Conservation (phyloP, 2,113 vertebrate genomes). For the Cheilinus undulatus region DNA sequence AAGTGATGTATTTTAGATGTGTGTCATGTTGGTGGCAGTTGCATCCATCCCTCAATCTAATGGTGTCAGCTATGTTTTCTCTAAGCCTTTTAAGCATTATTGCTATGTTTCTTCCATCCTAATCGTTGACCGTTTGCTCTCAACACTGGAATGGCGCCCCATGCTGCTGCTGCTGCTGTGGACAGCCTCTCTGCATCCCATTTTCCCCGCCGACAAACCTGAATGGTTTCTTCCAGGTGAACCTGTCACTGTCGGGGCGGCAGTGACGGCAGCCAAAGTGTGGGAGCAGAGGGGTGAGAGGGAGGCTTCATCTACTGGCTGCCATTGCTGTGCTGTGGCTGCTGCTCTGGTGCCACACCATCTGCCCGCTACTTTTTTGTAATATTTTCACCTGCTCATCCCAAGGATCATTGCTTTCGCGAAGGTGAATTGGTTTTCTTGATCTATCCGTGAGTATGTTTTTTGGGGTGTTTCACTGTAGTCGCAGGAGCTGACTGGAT, state of each 20-base stretch:
- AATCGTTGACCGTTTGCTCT: slow-evolving; percentile 17
- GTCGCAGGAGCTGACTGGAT: slow-evolving; percentile 55
- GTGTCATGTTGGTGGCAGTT: slow-evolving; percentile 27
- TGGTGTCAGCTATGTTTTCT: slow-evolving; percentile 7
- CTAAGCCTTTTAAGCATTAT: not conserved
- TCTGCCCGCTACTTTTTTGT: slow-evolving; percentile 37
- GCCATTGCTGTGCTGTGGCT: slow-evolving; percentile 82
- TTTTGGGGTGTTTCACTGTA: slow-evolving; percentile 9
- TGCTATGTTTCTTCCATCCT: slow-evolving; percentile 13
- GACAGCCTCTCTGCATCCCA: slow-evolving; percentile 57
- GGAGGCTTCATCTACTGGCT: slow-evolving; percentile 79
- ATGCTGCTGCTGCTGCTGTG: slow-evolving; percentile 58
- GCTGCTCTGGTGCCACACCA: slow-evolving; percentile 75
- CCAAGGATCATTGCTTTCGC: slow-evolving; percentile 55
- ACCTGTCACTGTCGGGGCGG: slow-evolving; percentile 83
- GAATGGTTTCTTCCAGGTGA: slow-evolving; percentile 85
- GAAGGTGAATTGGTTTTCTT: slow-evolving; percentile 76
- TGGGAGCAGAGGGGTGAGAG: slow-evolving; percentile 52
- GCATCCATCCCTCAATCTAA: slow-evolving; percentile 19
- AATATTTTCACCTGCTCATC: slow-evolving; percentile 59
- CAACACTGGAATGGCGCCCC: slow-evolving; percentile 62
- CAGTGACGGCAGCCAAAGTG: slow-evolving; percentile 75
- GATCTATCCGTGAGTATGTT: slow-evolving; percentile 38
- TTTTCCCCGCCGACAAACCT: slow-evolving; percentile 52
- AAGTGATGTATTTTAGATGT: slow-evolving; percentile 6